Evolutionary conservation across 1,140 invertebrate species (phyloP).

Genomic region (Galendromus occidentalis): DNA sequence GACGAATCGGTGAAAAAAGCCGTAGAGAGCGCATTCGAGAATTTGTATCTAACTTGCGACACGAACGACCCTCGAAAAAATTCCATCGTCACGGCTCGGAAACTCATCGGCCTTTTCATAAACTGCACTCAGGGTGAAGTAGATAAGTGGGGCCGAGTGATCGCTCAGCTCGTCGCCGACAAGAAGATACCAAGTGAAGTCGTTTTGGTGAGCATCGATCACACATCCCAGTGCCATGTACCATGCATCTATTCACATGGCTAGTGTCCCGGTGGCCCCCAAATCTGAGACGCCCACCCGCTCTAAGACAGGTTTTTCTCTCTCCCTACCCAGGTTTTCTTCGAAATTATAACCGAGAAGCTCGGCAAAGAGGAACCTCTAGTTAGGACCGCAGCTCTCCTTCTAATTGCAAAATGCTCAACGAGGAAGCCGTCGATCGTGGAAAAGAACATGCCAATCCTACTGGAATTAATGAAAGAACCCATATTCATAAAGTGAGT

Average conservation of each 20-base stretch:
- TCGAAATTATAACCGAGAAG: background rate
- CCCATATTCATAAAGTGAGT: background rate
- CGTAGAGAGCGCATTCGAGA: background rate
- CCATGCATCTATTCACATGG: too few species aligned
- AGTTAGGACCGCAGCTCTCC: background rate
- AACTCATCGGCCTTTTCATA: background rate
- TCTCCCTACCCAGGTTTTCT: background rate
- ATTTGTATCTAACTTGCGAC: background rate
- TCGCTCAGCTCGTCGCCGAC: background rate
- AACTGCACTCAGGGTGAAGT: background rate
- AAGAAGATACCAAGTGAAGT: conserved; percentile 1
- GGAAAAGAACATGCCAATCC: background rate
- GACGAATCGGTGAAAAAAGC: conserved; percentile 9
- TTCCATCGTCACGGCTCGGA: background rate
- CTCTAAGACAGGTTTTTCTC: too few species aligned
- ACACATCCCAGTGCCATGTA: too few species aligned
- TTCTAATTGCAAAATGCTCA: background rate
- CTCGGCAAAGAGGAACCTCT: background rate
- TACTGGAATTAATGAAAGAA: background rate
- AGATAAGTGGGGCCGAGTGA: background rate
- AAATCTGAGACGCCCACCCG: too few species aligned
- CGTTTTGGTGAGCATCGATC: background rate
- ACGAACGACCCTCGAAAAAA: background rate
- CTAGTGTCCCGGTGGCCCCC: too few species aligned
- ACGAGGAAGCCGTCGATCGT: conserved; percentile 1